Conservation (phyloP, 2,113 vertebrate species). For the Anhinga anhinga region DNA sequence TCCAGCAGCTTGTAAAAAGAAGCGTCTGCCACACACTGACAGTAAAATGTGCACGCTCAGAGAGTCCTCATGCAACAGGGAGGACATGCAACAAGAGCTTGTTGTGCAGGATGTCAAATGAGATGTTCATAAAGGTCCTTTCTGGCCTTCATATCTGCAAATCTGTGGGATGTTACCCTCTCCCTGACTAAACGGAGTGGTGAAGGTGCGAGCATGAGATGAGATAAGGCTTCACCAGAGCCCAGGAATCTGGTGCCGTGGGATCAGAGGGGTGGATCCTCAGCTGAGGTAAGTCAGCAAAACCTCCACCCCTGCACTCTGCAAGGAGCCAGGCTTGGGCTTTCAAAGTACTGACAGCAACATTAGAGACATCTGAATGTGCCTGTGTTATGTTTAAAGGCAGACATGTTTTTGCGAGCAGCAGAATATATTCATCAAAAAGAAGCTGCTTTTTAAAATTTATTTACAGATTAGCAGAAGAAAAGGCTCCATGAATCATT, state of each 20-base stretch:
- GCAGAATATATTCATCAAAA: slow-evolving; percentile 66
- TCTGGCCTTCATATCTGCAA: background rate
- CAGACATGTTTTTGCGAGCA: slow-evolving; percentile 48
- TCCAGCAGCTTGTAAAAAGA: background rate
- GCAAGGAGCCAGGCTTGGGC: background rate
- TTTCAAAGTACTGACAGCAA: background rate
- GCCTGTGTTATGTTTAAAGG: slow-evolving; percentile 20
- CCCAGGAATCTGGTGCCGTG: fast-evolving
- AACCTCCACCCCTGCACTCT: background rate
- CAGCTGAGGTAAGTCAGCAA: background rate
- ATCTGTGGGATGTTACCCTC: background rate
- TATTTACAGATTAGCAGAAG: slow-evolving; percentile 70
- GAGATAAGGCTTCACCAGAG: background rate
- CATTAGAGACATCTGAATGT: background rate
- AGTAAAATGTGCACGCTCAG: background rate
- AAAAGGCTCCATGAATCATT: slow-evolving; percentile 67
- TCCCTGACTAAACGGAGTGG: background rate
- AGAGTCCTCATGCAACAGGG: background rate
- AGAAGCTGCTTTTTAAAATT: slow-evolving; percentile 53
- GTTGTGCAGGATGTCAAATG: fast-evolving
- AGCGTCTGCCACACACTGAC: background rate
- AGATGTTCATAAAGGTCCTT: background rate
- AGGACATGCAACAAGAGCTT: background rate
- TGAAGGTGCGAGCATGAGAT: background rate
- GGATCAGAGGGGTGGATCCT: background rate